Percentiles rank a stretch among this genome's conserved stretches.
These are phyloP conservation scores for Pelvicachromis taeniatus DNA, from an alignment of 2,113 vertebrate genomes.

Conservation along the genomic window DNA sequence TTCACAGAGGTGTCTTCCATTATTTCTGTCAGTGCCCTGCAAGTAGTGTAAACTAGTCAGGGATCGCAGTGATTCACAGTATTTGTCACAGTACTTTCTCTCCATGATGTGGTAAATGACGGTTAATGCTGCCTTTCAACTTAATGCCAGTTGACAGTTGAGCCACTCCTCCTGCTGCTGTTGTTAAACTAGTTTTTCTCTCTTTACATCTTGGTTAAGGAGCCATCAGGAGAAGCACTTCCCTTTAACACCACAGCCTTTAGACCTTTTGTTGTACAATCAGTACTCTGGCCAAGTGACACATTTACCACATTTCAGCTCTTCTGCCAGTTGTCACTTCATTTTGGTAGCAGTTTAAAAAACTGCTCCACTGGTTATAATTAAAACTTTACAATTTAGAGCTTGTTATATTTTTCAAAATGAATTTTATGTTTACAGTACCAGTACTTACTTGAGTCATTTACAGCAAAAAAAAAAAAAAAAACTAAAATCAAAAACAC, in stretches of 20 bases:
- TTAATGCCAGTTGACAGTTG: neutral
- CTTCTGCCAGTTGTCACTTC: neutral
- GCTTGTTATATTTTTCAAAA: neutral
- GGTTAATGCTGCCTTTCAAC: neutral
- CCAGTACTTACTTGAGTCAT: conserved; percentile 18
- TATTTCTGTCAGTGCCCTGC: neutral
- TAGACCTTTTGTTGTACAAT: neutral
- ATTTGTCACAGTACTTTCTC: neutral
- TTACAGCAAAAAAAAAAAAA: neutral
- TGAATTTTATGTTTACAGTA: conserved; percentile 7
- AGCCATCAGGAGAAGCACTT: neutral
- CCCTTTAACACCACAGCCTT: neutral
- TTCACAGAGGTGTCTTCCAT: neutral
- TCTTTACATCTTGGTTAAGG: neutral
- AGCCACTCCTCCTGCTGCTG: neutral
- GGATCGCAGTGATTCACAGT: neutral
- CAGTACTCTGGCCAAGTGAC: neutral
- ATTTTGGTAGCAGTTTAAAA: neutral
- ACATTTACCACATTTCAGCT: neutral
- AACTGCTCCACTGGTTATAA: neutral
- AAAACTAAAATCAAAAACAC: neutral
- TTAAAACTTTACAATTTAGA: neutral
- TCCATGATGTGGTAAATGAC: neutral
- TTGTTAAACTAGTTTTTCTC: neutral
- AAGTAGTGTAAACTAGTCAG: neutral